Evolutionary conservation across 1,140 invertebrate species (phyloP).

Genomic region (Leucophenga varia): DNA sequence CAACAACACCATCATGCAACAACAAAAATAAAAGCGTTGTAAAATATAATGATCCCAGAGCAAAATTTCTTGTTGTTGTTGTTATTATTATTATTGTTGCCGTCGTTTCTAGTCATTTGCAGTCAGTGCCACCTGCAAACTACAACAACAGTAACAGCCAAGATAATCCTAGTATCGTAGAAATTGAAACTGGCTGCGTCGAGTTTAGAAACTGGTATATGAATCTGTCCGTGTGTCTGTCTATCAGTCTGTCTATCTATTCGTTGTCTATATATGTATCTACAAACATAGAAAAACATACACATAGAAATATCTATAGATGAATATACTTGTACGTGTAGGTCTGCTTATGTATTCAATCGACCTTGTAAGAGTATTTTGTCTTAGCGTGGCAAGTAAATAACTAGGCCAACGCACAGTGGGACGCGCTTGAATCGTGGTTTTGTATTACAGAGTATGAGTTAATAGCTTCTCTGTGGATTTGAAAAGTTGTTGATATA

Average conservation of each 20-base stretch:
- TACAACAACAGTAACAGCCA: constrained; percentile 26
- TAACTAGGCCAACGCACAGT: constrained; percentile 53
- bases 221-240: constrained; percentile 4
- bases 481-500: too few relatives aligned
- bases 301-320: constrained; percentile 22
- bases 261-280: constrained; percentile 9
- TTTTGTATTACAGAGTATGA: too few relatives aligned
- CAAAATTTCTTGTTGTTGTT: neutral
- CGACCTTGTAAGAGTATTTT: constrained; percentile 53
- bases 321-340: too few relatives aligned
- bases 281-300: constrained; percentile 14
- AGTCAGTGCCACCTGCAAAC: constrained; percentile 41
- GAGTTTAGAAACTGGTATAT: constrained; percentile 54
- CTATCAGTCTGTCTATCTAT: constrained; percentile 1
- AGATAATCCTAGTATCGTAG: constrained; percentile 53
- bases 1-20: constrained; percentile 22
- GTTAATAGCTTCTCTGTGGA: too few relatives aligned
- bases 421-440: too few relatives aligned
- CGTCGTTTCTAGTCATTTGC: neutral
- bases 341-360: too few relatives aligned
- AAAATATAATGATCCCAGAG: neutral
- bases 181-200: constrained; percentile 53
- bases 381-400: constrained; percentile 45
- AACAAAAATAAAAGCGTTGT: too few relatives aligned
- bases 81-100: too few relatives aligned